Conservation (phyloP, 2,888 invertebrate species). For the Nomada fabriciana region DNA sequence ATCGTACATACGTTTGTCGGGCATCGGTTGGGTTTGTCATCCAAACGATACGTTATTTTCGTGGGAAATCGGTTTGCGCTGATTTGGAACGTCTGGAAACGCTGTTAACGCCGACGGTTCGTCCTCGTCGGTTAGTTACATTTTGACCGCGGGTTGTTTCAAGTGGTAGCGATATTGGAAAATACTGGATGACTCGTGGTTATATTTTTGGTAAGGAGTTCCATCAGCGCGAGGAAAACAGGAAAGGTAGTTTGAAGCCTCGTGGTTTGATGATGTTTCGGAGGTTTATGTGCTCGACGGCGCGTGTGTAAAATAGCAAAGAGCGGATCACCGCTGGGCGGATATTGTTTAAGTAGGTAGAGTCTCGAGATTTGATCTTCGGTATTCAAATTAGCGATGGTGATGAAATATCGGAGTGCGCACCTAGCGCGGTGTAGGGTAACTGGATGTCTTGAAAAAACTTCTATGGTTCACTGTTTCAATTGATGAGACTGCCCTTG, state of each 20-base stretch:
- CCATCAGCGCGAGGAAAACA: neutral
- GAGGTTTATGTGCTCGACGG: too few species aligned
- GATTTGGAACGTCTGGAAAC: constrained; percentile 36
- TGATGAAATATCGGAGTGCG: too few species aligned
- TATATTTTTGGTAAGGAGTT: neutral
- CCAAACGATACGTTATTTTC: constrained; percentile 43
- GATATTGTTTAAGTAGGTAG: too few species aligned
- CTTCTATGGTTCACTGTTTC: too few species aligned
- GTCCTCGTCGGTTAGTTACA: constrained; percentile 10
- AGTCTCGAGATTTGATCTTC: too few species aligned
- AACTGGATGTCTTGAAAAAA: too few species aligned
- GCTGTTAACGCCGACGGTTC: constrained; percentile 1
- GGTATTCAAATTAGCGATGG: too few species aligned
- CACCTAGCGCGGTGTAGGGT: too few species aligned
- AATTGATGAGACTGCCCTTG: too few species aligned
- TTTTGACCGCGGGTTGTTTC: neutral
- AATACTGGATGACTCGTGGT: neutral
- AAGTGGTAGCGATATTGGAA: neutral
- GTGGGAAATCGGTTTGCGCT: constrained; percentile 27
- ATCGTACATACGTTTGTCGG: constrained; percentile 47
- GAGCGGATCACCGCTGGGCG: too few species aligned
- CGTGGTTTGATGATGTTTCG: too few species aligned
- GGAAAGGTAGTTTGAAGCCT: neutral
- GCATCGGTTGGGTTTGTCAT: neutral
- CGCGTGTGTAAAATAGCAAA: too few species aligned